Evolutionary conservation across 2,797 vertebrate species (phyloP), one percentile per base, ranked within the genome.

Genomic region (Sebastiscus tertius): DNA sequence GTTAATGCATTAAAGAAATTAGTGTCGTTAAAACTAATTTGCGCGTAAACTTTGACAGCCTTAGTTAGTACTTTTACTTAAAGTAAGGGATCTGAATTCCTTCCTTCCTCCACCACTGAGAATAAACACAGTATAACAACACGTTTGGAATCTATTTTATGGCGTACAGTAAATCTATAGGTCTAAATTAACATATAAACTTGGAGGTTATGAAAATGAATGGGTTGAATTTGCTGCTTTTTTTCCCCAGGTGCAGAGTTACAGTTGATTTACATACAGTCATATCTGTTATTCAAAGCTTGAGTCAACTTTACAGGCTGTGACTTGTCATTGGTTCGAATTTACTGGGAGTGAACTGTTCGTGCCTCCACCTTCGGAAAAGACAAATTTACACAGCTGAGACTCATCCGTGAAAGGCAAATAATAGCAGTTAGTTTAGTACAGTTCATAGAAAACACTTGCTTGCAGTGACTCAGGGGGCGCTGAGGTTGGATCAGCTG

Each of bases 261-360:
- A 5, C 54, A 26, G 42, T 9, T 20, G 39, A 86, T 82, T 87
- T 90, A 58, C 86, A 90, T 88, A 39, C 61, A 14, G 29, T 54
- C 74, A 65, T 75, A 84, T 85, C 79, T 72, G 77, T 87, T 87
- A 87, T 85, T 84, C 86, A 87, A 82, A 89, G 39, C 77, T 6
- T 18, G 14, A 59, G 33, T 72, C 29, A 72, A 49, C 39, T 54
- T 36, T 20, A 77, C 70, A 82, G 71, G 12, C 31, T 67, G 72
- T 79, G 31, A 59, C 66, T 49, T 60, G 4, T 81, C 80, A 83
- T 77, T 86, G 77, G 77, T 46, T 58, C 46, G 66, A 54, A 55
- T 13, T 26, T 27, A 13, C 18, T 33, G n/a, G 2, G n/a, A 52
- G 12, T 16, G 31, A 46, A 55, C 14, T 26, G 26, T 33, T 65